phyloP scores from a whole-genome alignment of 2,113 vertebrate genomes.

The Calypte anna region DNA sequence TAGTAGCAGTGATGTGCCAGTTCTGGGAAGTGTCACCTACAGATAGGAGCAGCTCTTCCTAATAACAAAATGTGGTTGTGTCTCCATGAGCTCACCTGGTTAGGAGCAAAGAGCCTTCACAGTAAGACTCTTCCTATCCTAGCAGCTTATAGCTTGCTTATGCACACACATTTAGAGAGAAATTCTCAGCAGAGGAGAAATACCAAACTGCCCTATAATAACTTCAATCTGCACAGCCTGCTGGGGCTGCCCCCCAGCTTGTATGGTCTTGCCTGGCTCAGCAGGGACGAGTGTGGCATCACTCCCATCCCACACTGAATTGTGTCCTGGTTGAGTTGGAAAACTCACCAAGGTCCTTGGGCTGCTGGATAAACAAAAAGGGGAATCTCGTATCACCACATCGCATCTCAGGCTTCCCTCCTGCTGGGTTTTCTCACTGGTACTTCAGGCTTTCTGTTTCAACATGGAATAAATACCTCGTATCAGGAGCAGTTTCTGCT shows the following conservation, averaged over 20 bases:
- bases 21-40: not conserved
- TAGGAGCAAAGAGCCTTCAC: accelerated
- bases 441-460: not conserved
- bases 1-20: not conserved
- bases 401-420: not conserved
- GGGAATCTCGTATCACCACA: not conserved
- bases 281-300: not conserved
- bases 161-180: not conserved
- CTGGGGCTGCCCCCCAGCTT: not conserved
- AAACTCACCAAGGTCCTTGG: not conserved
- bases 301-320: not conserved
- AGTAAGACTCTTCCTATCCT: not conserved
- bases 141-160: not conserved
- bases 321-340: not conserved
- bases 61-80: accelerated
- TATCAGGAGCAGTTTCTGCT: not conserved
- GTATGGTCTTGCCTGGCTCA: not conserved
- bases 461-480: not conserved
- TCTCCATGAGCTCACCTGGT: not conserved
- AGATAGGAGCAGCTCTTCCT: not conserved
- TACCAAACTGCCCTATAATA: not conserved
- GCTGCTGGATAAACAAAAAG: not conserved
- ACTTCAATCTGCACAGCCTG: not conserved
- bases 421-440: not conserved
- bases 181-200: not conserved